Base-by-base conservation (phyloP, 2,797 vertebrate genomes). In the Spatula clypeata region DNA sequence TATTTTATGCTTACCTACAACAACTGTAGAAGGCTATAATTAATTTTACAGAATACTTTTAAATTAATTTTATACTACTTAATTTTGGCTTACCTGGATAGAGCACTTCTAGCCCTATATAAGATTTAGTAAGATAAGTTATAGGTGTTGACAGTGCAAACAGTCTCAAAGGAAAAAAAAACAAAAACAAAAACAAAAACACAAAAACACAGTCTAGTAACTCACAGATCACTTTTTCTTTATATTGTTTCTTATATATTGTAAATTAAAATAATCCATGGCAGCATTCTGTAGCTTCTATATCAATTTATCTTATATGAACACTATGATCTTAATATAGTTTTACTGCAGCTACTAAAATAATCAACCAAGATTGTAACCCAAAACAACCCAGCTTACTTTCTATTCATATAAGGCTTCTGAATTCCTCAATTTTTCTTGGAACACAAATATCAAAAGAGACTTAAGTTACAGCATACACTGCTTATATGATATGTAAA, bases 61-160 rank as follows among this genome's bases (percentile, higher is more conserved):
- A 2, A 72, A 66, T 65, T 70, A 20, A 72, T 69, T 57, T 44
- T 62, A 6, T 79, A 73, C 66, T 88, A 38, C 34, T 82, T n/a
- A 11, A 44, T 65, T 86, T 76, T 53, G 81, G 69, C 61, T 97
- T 95, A 91, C 90, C 73, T 88, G 69, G 17, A 79, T 34, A 92
- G 57, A 49, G 29, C 1, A 1, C 54, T 95, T 94, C 83, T 92
- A 93, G 85, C 42, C 10, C 75, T 79, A 80, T 9, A 31, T 58
- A 77, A 88, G 53, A 64, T 80, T 79, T 71, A 66, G 53, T 57
- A 61, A 91, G 54, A 6, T 7, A 72, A 75, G 24, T 79, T 92
- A 84, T 2, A 83, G 34, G 29, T 58, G 31, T 36, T 86, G 79
- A 66, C 53, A 84, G 42, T 65, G 94, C 64, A 81, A 93, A 91